These are phyloP conservation scores for Propithecus deckenii DNA, from an alignment of 2,797 vertebrate species.

Conservation along the genomic window DNA sequence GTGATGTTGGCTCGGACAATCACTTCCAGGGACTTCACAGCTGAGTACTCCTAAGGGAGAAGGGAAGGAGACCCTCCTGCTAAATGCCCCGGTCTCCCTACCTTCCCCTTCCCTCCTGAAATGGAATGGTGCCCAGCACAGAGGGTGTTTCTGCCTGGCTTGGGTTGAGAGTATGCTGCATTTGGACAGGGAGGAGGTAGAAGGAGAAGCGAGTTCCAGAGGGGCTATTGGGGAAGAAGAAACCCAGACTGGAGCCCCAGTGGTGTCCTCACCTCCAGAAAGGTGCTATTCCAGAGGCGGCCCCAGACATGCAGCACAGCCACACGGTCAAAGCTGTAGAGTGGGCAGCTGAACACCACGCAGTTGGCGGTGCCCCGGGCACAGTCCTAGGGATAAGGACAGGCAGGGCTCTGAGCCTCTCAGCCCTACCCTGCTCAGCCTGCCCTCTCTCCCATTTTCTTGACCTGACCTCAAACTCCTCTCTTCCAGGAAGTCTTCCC, in stretches of 20 bases:
- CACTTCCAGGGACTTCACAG: slow-evolving; percentile 91
- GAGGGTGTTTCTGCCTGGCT: not conserved
- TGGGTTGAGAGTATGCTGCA: not conserved
- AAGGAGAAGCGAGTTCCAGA: no score
- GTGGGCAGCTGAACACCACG: slow-evolving; percentile 90
- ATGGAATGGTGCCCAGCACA: not conserved
- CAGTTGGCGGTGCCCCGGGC: slow-evolving; percentile 90
- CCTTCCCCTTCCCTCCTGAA: not conserved
- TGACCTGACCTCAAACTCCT: not conserved
- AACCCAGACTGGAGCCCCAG: not conserved
- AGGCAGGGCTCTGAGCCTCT: not conserved
- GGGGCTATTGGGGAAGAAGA: not conserved
- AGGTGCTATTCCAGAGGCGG: slow-evolving; percentile 95
- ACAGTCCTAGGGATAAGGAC: slow-evolving; percentile 88
- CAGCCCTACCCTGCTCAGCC: no score
- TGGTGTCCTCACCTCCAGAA: slow-evolving; percentile 89
- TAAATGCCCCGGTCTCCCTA: not conserved
- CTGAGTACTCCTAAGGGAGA: slow-evolving; percentile 88
- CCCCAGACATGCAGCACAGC: slow-evolving; percentile 90
- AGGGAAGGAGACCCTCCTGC: not conserved
- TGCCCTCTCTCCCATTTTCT: not conserved
- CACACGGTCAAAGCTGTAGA: slow-evolving; percentile 90
- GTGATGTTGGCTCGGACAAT: slow-evolving; percentile 93
- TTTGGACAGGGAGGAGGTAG: not conserved
- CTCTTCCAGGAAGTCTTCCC: slow-evolving; percentile 41